Base-by-base conservation (phyloP, 2,113 vertebrate genomes). In the Pterocles gutturalis region DNA sequence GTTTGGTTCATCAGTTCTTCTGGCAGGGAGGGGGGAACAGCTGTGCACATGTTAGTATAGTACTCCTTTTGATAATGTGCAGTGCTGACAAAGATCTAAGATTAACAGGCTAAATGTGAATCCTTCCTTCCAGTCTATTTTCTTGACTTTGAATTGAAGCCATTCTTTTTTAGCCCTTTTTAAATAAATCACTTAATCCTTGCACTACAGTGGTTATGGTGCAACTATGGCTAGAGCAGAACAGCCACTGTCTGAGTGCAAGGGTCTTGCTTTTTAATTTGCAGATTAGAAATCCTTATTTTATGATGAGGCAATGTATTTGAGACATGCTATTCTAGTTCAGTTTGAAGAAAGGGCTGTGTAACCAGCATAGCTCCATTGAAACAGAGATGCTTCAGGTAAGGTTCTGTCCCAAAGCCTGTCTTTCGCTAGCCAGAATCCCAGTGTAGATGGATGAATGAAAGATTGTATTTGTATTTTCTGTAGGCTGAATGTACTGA, bases 131-230 rank as follows among this genome's bases (percentile, higher is more conserved):
- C 75, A 49, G n/a, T 81, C 78, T 69, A 5, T 48, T 0, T 16
- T 22, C 11, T 69, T 88, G 67, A 41, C 66, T 48, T 45, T 0
- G 8, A 91, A 65, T 38, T 6, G 54, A 97, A 92, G 86, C 49
- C 91, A 93, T 93, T 82, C 53, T 89, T 97, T 90, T 73, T 45
- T 90, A 94, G 57, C 90, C 91, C 88, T 93, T 87, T 95, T 89
- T 77, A 61, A 65, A 33, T 31, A 69, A 73, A 49, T 64, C 34
- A 36, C 62, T 71, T 41, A 43, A 79, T 97, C 64, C 9, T 90
- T 96, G 92, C 18, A 33, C 89, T 43, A 6, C 71, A 72, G 75
- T 87, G 91, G 90, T 94, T 41, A 25, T 72, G 87, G 91, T 87
- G 83, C 91, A 89, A 6, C 79, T 67, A 0, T 79, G 71, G 73